These are phyloP conservation scores for Ochropleura leucogaster DNA, from an alignment of 2,888 invertebrate genomes.

Conservation along the genomic window DNA sequence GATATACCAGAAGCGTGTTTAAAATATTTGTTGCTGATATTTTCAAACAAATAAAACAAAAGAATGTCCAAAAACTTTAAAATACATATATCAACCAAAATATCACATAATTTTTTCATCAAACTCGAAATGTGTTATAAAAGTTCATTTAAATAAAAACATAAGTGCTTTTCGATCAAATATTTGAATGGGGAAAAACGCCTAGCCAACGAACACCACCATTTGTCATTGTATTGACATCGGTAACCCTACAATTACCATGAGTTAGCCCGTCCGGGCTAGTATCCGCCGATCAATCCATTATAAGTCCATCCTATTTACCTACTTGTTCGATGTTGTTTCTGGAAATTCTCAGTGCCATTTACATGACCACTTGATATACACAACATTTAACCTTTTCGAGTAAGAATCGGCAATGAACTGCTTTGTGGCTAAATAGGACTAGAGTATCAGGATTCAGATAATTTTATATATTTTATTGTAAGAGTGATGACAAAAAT, in stretches of 20 bases:
- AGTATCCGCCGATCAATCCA: constrained; percentile 68
- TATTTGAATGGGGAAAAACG: constrained; percentile 52
- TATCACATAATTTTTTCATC: constrained; percentile 7
- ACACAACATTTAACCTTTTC: background rate
- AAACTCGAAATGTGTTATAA: background rate
- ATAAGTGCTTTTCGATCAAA: constrained; percentile 54
- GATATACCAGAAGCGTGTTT: background rate
- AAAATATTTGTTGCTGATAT: background rate
- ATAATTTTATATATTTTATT: too few species aligned
- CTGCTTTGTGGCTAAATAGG: too few species aligned
- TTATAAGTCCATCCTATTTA: constrained; percentile 49
- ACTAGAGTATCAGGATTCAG: too few species aligned
- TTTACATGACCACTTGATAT: constrained; percentile 12
- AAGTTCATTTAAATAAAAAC: constrained; percentile 8
- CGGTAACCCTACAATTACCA: constrained; percentile 69
- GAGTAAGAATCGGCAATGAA: background rate
- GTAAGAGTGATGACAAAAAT: too few species aligned
- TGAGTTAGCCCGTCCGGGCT: constrained; percentile 58
- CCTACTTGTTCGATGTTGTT: constrained; percentile 39
- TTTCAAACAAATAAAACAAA: too few species aligned
- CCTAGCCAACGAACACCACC: constrained; percentile 46
- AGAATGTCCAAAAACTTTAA: background rate
- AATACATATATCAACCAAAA: background rate
- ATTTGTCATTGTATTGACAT: constrained; percentile 68
- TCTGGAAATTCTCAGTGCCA: background rate